These are phyloP conservation scores for Toxostoma redivivum DNA, from an alignment of 2,113 vertebrate genomes.

Conservation along the genomic window DNA sequence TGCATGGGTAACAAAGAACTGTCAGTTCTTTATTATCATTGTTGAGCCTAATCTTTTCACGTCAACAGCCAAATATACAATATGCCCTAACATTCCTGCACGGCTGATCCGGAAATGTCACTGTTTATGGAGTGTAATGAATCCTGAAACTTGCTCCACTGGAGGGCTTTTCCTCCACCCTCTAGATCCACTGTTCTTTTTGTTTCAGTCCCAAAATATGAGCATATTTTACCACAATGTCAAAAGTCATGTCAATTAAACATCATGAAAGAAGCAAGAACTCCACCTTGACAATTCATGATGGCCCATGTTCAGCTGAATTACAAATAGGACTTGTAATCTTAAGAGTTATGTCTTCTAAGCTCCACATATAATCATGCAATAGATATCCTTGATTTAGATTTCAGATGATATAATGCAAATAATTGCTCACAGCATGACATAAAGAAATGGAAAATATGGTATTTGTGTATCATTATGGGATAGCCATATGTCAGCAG, in stretches of 20 bases:
- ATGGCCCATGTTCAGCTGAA: not conserved
- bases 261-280: not conserved
- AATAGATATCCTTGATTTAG: not conserved
- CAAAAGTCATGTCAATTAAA: constrained; percentile 13
- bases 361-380: not conserved
- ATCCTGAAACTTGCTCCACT: constrained; percentile 13
- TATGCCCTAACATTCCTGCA: not conserved
- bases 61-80: not conserved
- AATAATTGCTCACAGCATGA: not conserved
- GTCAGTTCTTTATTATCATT: constrained; percentile 2
- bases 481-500: not conserved
- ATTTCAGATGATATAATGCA: not conserved
- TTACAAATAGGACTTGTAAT: not conserved
- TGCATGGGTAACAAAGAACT: not conserved
- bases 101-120: not conserved
- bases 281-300: constrained; percentile 22
- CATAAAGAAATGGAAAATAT: not conserved
- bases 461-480: not conserved
- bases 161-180: not conserved
- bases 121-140: constrained; percentile 20
- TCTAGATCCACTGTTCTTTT: not conserved
- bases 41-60: not conserved
- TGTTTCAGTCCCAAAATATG: not conserved
- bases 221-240: constrained; percentile 15
- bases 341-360: not conserved